Conservation (phyloP, 2,797 vertebrate species). For the Anas capensis region DNA sequence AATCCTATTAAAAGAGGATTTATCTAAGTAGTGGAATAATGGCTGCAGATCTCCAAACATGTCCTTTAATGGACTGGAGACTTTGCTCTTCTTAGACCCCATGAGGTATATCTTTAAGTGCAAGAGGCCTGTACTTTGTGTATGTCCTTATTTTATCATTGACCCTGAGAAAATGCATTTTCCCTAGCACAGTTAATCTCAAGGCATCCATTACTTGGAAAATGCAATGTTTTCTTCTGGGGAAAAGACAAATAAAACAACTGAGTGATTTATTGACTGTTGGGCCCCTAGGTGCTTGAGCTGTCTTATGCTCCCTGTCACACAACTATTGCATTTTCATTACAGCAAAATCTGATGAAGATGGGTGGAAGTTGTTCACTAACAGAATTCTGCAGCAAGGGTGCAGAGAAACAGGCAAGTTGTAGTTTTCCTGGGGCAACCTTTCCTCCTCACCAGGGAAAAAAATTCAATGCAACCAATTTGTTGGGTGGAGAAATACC, state of each 20-base stretch:
- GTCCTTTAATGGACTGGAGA: not conserved
- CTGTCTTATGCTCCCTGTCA: not conserved
- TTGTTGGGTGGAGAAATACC: not conserved
- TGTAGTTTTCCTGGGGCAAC: not conserved
- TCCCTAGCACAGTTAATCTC: not conserved
- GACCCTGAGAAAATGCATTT: not conserved
- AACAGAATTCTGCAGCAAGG: not conserved
- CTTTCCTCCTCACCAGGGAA: not conserved
- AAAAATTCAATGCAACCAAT: not conserved
- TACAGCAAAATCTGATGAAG: not conserved
- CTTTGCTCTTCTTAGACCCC: not conserved
- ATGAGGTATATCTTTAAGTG: not conserved
- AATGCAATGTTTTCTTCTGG: not conserved
- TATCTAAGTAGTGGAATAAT: not conserved
- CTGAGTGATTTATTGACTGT: not conserved
- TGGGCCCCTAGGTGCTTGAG: not conserved
- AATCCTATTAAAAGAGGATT: not conserved
- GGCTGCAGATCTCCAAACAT: not conserved
- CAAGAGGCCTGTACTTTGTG: not conserved
- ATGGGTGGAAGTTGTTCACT: not conserved
- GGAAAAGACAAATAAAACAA: not conserved
- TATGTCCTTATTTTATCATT: not conserved
- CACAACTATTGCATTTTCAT: not conserved
- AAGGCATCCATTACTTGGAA: not conserved
- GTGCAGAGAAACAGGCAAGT: not conserved